Conservation (phyloP, 2,797 vertebrate genomes). For the Tokudaia tokunoshimensis region DNA sequence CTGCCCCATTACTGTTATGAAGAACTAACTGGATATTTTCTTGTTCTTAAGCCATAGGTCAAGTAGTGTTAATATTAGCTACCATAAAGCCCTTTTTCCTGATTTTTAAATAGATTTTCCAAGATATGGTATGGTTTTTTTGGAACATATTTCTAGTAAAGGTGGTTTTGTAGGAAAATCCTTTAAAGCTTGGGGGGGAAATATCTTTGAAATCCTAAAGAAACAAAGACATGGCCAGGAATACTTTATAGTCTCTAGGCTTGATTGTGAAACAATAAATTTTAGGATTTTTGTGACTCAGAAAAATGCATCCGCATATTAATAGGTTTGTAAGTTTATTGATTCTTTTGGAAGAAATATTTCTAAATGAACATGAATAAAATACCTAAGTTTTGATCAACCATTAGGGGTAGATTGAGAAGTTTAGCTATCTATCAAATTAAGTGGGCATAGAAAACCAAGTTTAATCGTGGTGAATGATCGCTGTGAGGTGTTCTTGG, state of each 20-base stretch:
- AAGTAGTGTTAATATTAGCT: not conserved
- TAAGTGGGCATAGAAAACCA: not conserved
- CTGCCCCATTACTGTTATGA: not conserved
- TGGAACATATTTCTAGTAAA: constrained; percentile 35
- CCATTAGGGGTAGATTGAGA: not conserved
- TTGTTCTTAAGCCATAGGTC: not conserved
- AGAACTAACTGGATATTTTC: not conserved
- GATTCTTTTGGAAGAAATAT: not conserved
- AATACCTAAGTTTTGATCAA: not conserved
- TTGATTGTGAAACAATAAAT: constrained; percentile 28
- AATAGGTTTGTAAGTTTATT: constrained; percentile 35
- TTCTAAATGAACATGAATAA: constrained; percentile 41
- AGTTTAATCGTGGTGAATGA: not conserved
- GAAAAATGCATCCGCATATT: not conserved
- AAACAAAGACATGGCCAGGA: not conserved
- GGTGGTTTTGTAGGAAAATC: not conserved
- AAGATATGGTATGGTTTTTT: not conserved
- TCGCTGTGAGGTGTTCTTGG: no score
- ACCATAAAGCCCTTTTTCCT: constrained; percentile 1
- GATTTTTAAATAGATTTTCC: constrained; percentile 11
- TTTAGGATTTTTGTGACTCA: constrained; percentile 14
- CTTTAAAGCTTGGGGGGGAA: not conserved
- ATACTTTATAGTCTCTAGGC: not conserved
- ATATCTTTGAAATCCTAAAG: constrained; percentile 20
- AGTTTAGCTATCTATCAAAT: not conserved